Evolutionary conservation across 2,113 vertebrate genomes (phyloP), one percentile per base, ranked within the genome.

Genomic region (Plotosus lineatus): DNA sequence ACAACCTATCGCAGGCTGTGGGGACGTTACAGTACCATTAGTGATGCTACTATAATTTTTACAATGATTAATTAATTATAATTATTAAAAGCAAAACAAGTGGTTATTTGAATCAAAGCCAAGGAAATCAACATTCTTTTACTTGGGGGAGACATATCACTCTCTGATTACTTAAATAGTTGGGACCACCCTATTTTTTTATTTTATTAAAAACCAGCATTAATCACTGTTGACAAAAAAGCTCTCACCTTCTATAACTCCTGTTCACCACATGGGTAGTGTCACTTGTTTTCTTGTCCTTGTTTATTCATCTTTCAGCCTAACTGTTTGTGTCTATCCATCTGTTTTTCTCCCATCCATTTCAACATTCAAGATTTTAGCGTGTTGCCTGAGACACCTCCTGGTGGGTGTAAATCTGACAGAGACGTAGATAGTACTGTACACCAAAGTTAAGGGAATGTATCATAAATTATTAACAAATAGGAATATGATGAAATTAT

Each of bases 381-480:
- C n/a, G n/a, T n/a, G 80, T 53, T 72, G 53, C 40, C 68, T 53
- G 38, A 26, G 48, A 7, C 51, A 53, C 42, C 44, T 79, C 31
- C 66, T 66, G 50, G 68, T 80, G 56, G 51, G 40, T 53, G 78
- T 72, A 68, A 44, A 31, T 58, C 53, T 80, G 79, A 31, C 28
- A 11, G 4, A 61, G 56, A 77, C 42, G 38, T 61, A 46, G 51
- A 73, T 73, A 73, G 50, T 73, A 73, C 46, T 51, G 50, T 73
- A 73, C 46, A 48, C 42, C 68, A 48, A 0, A 48, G 7, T 17
- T 72, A 72, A 50, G 44, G 8, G 44, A 33, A 50, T 28, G 46
- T 46, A 33, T 72, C 50, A 26, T 33, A 28, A 28, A 72, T 71
- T 46, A 46, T 72, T 33, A 72, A 31, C 26, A 33, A 19, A 72